Conservation (phyloP, 2,888 invertebrate genomes). For the Hipparchia sbordonii region DNA sequence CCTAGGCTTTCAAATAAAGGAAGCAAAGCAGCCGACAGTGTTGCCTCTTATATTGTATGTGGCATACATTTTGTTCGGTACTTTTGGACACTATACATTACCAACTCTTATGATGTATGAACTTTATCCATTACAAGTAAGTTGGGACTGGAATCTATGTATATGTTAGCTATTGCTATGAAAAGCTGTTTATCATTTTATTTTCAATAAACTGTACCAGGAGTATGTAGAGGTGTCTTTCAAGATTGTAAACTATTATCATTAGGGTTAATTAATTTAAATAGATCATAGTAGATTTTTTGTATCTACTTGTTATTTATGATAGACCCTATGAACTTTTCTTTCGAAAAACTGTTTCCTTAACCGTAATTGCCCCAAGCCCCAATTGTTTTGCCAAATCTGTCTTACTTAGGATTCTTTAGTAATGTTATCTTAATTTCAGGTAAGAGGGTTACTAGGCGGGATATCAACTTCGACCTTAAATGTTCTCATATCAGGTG, state of each 20-base stretch:
- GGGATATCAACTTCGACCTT: conserved; percentile 14
- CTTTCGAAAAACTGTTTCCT: no score
- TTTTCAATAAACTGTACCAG: background rate
- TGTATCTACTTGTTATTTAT: no score
- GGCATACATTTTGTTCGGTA: conserved; percentile 19
- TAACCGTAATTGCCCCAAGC: background rate
- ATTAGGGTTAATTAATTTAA: no score
- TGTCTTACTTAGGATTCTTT: background rate
- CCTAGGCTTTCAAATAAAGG: conserved; percentile 5
- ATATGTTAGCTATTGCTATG: background rate
- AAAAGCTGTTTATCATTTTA: background rate
- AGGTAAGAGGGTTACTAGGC: conserved; percentile 24
- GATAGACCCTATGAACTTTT: no score
- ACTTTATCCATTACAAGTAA: conserved; percentile 25
- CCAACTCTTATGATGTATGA: conserved; percentile 23
- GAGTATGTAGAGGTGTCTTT: background rate
- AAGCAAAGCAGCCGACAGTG: conserved; percentile 13
- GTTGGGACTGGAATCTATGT: background rate
- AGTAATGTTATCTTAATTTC: background rate
- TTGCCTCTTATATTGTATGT: conserved; percentile 13
- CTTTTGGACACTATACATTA: conserved; percentile 25
- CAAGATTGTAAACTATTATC: background rate
- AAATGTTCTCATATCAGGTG: conserved; percentile 17
- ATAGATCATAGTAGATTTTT: no score
- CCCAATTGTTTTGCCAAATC: background rate